These are phyloP conservation scores for Petrosia ficiformis DNA, from an alignment of 37 sponge, comb jelly and placozoan genomes.

Conservation along the genomic window DNA sequence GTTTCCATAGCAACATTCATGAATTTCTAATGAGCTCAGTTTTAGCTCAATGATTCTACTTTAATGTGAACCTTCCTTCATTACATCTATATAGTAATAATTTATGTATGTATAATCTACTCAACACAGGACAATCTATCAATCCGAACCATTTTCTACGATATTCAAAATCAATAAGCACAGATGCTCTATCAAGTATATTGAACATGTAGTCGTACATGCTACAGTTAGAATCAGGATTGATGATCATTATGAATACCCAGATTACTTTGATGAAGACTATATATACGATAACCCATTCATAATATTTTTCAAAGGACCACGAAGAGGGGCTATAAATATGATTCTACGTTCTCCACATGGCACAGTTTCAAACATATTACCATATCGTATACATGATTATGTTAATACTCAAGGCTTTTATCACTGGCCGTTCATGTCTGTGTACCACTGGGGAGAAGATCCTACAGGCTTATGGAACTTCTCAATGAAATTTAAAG, in stretches of 20 bases:
- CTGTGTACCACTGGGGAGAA: slow-evolving; percentile 85
- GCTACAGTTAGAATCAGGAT: slow-evolving; percentile 1
- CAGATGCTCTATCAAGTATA: slow-evolving; percentile 25
- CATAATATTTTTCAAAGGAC: slow-evolving; percentile 8
- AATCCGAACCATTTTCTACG: not conserved
- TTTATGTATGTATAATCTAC: not conserved
- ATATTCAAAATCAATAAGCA: not conserved
- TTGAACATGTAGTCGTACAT: slow-evolving; percentile 25
- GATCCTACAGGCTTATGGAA: slow-evolving; percentile 65
- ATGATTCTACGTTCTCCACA: slow-evolving; percentile 71
- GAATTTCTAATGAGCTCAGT: too few relatives aligned
- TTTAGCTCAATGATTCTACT: too few relatives aligned
- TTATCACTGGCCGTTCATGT: slow-evolving; percentile 83
- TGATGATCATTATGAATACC: not conserved
- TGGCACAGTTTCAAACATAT: slow-evolving; percentile 61
- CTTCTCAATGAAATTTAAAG: slow-evolving; percentile 29
- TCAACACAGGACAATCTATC: not conserved
- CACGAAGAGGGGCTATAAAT: slow-evolving; percentile 63
- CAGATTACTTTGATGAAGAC: slow-evolving; percentile 9
- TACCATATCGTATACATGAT: slow-evolving; percentile 60
- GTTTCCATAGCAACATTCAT: too few relatives aligned
- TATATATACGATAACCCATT: not conserved
- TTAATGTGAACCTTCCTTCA: too few relatives aligned
- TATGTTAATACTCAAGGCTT: slow-evolving; percentile 43
- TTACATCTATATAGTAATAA: too few relatives aligned